Percentiles rank a stretch among this genome's conserved stretches.
phyloP scores from a whole-genome alignment of 2,888 invertebrate species.

The Stenurella melanura region DNA sequence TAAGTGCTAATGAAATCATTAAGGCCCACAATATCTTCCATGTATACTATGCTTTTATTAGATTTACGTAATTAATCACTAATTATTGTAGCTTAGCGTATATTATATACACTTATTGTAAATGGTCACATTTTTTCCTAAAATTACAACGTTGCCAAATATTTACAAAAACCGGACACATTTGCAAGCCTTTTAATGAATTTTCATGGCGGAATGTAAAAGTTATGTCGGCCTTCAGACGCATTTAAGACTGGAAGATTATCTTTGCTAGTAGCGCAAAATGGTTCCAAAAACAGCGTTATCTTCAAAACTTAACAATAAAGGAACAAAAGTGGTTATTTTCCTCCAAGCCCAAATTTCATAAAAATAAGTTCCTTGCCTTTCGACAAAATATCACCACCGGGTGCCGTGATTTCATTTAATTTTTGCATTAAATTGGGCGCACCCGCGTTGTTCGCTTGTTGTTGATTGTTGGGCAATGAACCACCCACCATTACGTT shows the following conservation, averaged over 20 bases:
- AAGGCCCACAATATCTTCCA: neutral
- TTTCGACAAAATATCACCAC: constrained; percentile 92
- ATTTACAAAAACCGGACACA: constrained; percentile 21
- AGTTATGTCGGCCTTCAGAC: constrained; percentile 5
- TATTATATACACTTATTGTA: constrained; percentile 21
- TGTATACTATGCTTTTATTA: neutral
- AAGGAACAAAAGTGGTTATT: constrained; percentile 68
- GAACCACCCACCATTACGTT: constrained; percentile 67
- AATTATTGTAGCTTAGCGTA: constrained; percentile 15
- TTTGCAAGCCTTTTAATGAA: constrained; percentile 8
- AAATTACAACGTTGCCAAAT: constrained; percentile 34
- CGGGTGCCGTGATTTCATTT: constrained; percentile 91
- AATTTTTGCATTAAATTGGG: constrained; percentile 93
- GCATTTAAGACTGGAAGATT: constrained; percentile 19
- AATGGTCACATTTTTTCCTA: constrained; percentile 12
- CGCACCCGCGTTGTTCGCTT: constrained; percentile 72
- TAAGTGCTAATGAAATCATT: neutral
- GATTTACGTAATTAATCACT: neutral
- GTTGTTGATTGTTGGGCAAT: constrained; percentile 64
- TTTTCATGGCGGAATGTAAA: neutral
- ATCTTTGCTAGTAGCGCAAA: constrained; percentile 17
- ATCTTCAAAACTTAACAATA: constrained; percentile 50
- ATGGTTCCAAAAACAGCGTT: constrained; percentile 61
- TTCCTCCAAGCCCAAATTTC: constrained; percentile 91
- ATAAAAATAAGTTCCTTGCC: constrained; percentile 96